Conservation (phyloP, 1,140 invertebrate genomes). For the Limonius californicus region DNA sequence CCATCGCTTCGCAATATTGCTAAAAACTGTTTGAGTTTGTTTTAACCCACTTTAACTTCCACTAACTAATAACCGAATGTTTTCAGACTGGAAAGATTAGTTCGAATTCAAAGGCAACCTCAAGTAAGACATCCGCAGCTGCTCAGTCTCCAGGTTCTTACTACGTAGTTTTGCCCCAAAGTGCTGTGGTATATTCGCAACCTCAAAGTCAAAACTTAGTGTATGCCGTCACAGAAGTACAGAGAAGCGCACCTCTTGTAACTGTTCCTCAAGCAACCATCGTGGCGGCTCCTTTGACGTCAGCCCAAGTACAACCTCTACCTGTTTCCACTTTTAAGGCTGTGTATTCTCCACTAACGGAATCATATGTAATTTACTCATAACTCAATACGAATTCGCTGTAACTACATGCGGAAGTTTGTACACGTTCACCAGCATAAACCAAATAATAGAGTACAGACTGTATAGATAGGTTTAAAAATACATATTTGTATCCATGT, state of each 20-base stretch:
- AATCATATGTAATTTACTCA: neutral
- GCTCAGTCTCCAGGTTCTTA: neutral
- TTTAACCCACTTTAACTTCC: too few relatives aligned
- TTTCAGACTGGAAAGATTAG: too few relatives aligned
- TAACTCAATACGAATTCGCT: too few relatives aligned
- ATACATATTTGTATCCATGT: too few relatives aligned
- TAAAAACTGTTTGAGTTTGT: too few relatives aligned
- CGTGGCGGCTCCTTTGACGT: slow-evolving; percentile 14
- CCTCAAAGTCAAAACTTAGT: slow-evolving; percentile 22
- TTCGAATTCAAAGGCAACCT: neutral
- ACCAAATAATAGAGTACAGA: too few relatives aligned
- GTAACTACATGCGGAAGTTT: too few relatives aligned
- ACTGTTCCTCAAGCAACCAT: slow-evolving; percentile 17
- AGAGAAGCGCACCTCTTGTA: slow-evolving; percentile 19
- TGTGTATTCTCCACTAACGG: neutral
- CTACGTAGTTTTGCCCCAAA: slow-evolving; percentile 22
- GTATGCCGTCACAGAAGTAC: slow-evolving; percentile 4
- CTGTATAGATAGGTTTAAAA: too few relatives aligned
- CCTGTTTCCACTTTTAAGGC: neutral
- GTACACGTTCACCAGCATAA: too few relatives aligned
- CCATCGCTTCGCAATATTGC: too few relatives aligned
- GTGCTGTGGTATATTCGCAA: neutral
- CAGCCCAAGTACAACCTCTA: slow-evolving; percentile 12
- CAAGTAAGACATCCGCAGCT: neutral
- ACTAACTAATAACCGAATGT: too few relatives aligned